Percentiles rank a stretch among this genome's conserved stretches.
Evolutionary conservation across 2,113 vertebrate species (phyloP).

Genomic region (Dicaeum eximium): DNA sequence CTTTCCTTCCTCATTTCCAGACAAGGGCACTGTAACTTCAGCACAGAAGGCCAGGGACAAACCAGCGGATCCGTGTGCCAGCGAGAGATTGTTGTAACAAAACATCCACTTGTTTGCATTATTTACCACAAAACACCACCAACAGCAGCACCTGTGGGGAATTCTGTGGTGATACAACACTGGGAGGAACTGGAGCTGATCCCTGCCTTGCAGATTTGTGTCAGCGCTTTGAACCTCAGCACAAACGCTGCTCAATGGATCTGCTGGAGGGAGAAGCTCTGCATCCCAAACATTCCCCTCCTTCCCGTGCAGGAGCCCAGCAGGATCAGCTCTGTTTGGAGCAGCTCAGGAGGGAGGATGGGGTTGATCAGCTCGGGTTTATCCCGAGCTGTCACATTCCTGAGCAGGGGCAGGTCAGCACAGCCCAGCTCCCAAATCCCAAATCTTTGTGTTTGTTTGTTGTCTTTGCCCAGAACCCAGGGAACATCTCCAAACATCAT

Average conservation of each 20-base stretch:
- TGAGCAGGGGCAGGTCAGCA: background rate
- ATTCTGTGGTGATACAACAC: background rate
- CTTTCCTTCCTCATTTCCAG: no score
- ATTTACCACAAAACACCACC: background rate
- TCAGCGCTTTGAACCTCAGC: background rate
- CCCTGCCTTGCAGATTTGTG: background rate
- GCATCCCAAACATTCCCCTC: background rate
- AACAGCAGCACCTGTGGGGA: background rate
- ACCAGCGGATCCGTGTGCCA: background rate
- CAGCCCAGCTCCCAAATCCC: background rate
- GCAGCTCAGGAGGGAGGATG: background rate
- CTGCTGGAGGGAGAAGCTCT: background rate
- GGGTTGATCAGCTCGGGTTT: background rate
- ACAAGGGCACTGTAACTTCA: background rate
- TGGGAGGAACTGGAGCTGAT: background rate
- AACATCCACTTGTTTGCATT: background rate
- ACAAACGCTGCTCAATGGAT: background rate
- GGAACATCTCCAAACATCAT: background rate
- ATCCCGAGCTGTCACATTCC: background rate
- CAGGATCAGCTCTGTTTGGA: background rate
- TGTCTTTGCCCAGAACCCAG: background rate
- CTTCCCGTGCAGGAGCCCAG: background rate
- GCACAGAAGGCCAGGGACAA: background rate
- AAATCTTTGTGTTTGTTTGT: background rate
- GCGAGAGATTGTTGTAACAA: background rate